These are phyloP conservation scores for Sipha flava DNA, from an alignment of 1,140 invertebrate genomes.

Conservation along the genomic window DNA sequence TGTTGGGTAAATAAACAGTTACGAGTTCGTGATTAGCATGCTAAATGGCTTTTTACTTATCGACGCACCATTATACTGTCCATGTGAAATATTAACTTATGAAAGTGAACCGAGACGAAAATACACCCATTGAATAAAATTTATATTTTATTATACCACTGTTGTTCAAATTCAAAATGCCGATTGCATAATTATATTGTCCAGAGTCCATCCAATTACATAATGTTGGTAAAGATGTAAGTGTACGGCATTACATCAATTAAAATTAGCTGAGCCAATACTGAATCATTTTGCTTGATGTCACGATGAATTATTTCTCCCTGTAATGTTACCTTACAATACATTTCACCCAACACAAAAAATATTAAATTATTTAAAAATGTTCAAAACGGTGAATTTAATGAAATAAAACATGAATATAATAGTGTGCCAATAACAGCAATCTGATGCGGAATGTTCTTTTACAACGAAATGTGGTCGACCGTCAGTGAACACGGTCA, in stretches of 20 bases:
- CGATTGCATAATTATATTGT: not conserved
- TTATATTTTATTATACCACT: not conserved
- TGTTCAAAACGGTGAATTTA: not conserved
- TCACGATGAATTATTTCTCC: too few relatives aligned
- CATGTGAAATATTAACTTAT: not conserved
- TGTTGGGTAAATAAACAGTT: not conserved
- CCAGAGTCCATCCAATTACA: not conserved
- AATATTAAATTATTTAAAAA: too few relatives aligned
- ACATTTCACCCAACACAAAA: too few relatives aligned
- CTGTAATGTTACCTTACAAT: too few relatives aligned
- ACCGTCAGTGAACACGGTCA: slow-evolving; percentile 32
- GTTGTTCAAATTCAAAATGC: not conserved
- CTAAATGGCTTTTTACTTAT: too few relatives aligned
- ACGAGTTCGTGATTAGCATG: not conserved
- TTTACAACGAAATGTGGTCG: slow-evolving; percentile 26
- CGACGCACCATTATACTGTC: not conserved
- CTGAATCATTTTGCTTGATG: too few relatives aligned
- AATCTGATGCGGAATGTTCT: slow-evolving; percentile 5
- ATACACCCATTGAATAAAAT: not conserved
- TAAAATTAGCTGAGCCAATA: too few relatives aligned
- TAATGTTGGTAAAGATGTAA: not conserved
- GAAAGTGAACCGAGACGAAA: not conserved
- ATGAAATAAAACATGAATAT: not conserved
- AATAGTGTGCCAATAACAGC: slow-evolving; percentile 13
- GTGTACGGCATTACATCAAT: too few relatives aligned